Conservation (phyloP, 2,797 vertebrate genomes). For the Sternarchorhynchus goeldii region DNA sequence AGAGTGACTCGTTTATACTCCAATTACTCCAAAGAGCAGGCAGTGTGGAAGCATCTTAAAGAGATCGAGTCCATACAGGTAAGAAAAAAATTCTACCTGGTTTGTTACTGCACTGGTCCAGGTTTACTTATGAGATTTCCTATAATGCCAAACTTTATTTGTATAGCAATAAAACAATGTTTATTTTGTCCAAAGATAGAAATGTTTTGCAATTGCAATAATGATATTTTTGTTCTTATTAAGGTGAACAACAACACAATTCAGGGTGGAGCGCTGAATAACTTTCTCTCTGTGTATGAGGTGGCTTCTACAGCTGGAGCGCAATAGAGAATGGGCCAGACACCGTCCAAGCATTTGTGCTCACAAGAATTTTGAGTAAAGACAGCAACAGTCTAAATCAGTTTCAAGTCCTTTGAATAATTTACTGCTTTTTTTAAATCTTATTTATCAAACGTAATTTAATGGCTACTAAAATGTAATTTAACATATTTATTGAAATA, state of each 20-base stretch:
- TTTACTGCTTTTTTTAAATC: slow-evolving; percentile 27
- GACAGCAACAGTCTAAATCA: neutral
- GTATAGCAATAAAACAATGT: neutral
- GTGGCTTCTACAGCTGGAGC: neutral
- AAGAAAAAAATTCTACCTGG: slow-evolving; percentile 7
- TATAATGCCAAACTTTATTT: neutral
- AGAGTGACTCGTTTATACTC: neutral
- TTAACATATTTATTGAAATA: slow-evolving; percentile 57
- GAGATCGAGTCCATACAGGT: slow-evolving; percentile 36
- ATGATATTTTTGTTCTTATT: slow-evolving; percentile 3
- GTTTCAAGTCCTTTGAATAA: slow-evolving; percentile 1
- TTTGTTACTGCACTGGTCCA: neutral
- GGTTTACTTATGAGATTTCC: neutral
- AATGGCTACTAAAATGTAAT: slow-evolving; percentile 31
- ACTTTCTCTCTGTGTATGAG: slow-evolving; percentile 35
- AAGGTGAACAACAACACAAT: slow-evolving; percentile 35
- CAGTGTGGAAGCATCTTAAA: slow-evolving; percentile 22
- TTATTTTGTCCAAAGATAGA: neutral
- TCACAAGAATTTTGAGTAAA: neutral
- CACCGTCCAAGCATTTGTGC: neutral
- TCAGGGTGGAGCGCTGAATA: slow-evolving; percentile 43
- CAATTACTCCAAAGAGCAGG: neutral
- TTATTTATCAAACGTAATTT: slow-evolving; percentile 54
- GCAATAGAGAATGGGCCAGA: neutral
- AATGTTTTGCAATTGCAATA: neutral